Evolutionary conservation across 2,888 invertebrate genomes (phyloP).

Genomic region (Metellina segmentata): DNA sequence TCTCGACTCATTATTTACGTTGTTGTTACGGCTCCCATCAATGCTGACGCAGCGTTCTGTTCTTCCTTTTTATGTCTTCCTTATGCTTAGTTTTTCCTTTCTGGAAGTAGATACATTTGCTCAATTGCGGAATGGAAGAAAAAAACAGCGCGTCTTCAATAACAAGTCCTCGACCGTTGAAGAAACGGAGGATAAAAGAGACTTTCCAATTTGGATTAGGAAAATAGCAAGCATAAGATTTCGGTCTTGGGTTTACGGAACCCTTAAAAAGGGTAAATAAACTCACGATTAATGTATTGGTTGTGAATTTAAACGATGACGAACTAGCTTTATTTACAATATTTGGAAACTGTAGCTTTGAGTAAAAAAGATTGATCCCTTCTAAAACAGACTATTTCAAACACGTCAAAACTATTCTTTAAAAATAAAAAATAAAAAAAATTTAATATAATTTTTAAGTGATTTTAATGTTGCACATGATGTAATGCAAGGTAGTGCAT

Average conservation of each 20-base stretch:
- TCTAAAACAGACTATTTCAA: too few relatives aligned
- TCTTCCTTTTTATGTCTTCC: slow-evolving; percentile 15
- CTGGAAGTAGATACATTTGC: slow-evolving; percentile 36
- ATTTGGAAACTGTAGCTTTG: too few relatives aligned
- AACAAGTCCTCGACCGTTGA: neutral
- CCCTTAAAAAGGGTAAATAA: neutral
- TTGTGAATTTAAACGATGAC: too few relatives aligned
- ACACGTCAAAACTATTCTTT: too few relatives aligned
- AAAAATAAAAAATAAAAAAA: too few relatives aligned
- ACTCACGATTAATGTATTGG: too few relatives aligned
- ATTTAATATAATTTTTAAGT: too few relatives aligned
- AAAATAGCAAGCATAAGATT: neutral
- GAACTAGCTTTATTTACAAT: too few relatives aligned
- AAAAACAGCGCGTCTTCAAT: neutral
- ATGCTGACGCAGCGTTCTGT: slow-evolving; percentile 42
- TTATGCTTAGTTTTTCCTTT: slow-evolving; percentile 3
- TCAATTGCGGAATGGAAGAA: slow-evolving; percentile 14
- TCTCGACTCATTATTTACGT: slow-evolving; percentile 49
- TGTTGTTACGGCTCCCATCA: slow-evolving; percentile 23
- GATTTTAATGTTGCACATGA: too few relatives aligned
- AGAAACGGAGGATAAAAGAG: neutral
- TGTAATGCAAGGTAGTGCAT: too few relatives aligned
- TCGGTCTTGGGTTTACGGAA: neutral
- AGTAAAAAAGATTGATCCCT: too few relatives aligned
- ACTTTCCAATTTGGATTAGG: slow-evolving; percentile 11